Percentiles rank a stretch among this genome's conserved stretches.
Evolutionary conservation across 2,113 vertebrate genomes (phyloP).

Genomic region (Entelurus aequoreus): DNA sequence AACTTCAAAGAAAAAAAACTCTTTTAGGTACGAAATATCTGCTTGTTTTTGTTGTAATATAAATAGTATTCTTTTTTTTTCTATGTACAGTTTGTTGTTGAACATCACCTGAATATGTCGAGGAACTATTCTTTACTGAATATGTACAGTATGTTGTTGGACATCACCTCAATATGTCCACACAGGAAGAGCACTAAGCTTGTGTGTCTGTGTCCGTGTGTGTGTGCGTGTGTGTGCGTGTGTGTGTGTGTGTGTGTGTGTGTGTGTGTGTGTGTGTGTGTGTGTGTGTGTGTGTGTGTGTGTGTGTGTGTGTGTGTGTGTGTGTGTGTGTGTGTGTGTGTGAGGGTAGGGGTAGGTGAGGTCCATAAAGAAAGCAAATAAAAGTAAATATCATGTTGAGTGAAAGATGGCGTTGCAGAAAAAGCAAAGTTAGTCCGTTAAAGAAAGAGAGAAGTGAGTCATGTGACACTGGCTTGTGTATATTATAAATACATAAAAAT

Average conservation of each 20-base stretch:
- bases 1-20: constrained; percentile 20
- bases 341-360: background rate
- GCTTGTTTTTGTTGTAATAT: constrained; percentile 61
- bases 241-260: constrained; percentile 10
- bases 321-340: constrained; percentile 24
- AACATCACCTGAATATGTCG: too few relatives aligned
- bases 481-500: constrained; percentile 70
- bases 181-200: background rate
- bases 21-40: constrained; percentile 73
- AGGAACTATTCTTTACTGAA: too few relatives aligned
- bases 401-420: constrained; percentile 70
- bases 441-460: constrained; percentile 50
- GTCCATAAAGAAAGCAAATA: background rate
- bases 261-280: constrained; percentile 23
- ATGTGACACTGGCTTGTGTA: constrained; percentile 88
- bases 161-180: too few relatives aligned
- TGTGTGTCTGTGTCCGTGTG: constrained; percentile 24
- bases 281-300: constrained; percentile 22
- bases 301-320: constrained; percentile 25
- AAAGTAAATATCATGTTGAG: constrained; percentile 36
- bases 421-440: constrained; percentile 41
- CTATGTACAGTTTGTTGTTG: constrained; percentile 36
- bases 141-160: constrained; percentile 4
- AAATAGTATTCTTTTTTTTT: constrained; percentile 54
- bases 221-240: constrained; percentile 30